Conservation (phyloP, 2,797 vertebrate genomes). For the Chaunax sp. region DNA sequence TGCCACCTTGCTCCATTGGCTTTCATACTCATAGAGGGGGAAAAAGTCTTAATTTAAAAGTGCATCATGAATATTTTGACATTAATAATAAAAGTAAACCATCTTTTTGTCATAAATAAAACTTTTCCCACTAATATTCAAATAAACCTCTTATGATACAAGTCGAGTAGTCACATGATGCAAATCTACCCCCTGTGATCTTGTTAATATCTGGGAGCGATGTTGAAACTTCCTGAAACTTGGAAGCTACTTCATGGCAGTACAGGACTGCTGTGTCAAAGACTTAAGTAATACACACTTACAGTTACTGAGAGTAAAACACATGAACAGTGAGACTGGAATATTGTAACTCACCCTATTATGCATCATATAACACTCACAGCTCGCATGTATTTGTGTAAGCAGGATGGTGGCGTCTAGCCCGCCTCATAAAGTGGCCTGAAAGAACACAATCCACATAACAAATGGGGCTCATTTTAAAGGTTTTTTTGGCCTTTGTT, state of each 20-base stretch:
- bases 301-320: constrained; percentile 42
- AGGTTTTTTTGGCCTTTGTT: too few relatives aligned
- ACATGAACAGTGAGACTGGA: constrained; percentile 46
- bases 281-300: constrained; percentile 22
- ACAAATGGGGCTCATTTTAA: too few relatives aligned
- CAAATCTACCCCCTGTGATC: constrained; percentile 61
- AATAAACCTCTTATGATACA: constrained; percentile 82
- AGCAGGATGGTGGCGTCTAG: constrained; percentile 12
- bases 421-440: constrained; percentile 2
- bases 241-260: constrained; percentile 35
- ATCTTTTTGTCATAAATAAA: constrained; percentile 83
- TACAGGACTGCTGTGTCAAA: constrained; percentile 41
- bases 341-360: constrained; percentile 3
- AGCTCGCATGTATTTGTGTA: not conserved
- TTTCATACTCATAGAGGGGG: constrained; percentile 66
- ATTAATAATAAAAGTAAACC: constrained; percentile 81
- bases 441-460: constrained; percentile 18
- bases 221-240: constrained; percentile 51
- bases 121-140: constrained; percentile 63
- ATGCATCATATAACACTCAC: not conserved
- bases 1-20: constrained; percentile 48
- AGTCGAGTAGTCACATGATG: constrained; percentile 76
- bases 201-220: constrained; percentile 53
- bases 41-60: constrained; percentile 81
- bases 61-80: constrained; percentile 82